phyloP scores from a whole-genome alignment of 2,113 vertebrate species.

The Coregonus clupeaformis region DNA sequence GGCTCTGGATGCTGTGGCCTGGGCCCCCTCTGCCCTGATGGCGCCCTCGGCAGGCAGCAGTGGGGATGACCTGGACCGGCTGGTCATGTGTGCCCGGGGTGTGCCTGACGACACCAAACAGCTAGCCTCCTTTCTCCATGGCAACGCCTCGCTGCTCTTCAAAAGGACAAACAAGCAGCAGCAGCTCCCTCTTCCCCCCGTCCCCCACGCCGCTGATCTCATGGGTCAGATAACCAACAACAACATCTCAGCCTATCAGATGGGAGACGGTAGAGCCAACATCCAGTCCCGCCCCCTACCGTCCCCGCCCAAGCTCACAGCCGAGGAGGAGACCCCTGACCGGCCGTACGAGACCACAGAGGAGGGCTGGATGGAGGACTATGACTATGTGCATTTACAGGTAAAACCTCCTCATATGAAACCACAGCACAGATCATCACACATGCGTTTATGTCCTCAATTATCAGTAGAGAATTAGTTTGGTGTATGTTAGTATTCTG shows the following conservation, averaged over 20 bases:
- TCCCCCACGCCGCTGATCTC: constrained; percentile 61
- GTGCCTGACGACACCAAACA: constrained; percentile 95
- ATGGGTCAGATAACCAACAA: constrained; percentile 61
- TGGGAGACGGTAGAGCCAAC: constrained; percentile 78
- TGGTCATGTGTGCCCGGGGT: constrained; percentile 89
- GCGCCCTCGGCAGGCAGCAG: constrained; percentile 65
- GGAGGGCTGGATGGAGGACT: constrained; percentile 98
- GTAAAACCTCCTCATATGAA: background rate
- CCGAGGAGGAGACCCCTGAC: constrained; percentile 83
- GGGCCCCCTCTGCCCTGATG: constrained; percentile 74
- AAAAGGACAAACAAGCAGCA: constrained; percentile 82
- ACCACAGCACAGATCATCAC: background rate
- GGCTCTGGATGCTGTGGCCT: constrained; percentile 81
- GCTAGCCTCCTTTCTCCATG: constrained; percentile 93
- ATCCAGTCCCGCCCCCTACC: constrained; percentile 94
- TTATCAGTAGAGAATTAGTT: no score
- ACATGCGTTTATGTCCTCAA: no score
- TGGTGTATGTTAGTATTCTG: no score
- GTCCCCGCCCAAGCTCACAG: constrained; percentile 89
- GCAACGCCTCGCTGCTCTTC: constrained; percentile 94
- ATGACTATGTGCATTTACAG: constrained; percentile 85
- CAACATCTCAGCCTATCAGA: constrained; percentile 68
- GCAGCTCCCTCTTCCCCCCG: constrained; percentile 72
- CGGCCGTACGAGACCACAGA: constrained; percentile 89
- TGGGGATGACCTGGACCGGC: constrained; percentile 86